These are phyloP conservation scores for Anomalospiza imberbis DNA, from an alignment of 2,797 vertebrate genomes.

Conservation along the genomic window DNA sequence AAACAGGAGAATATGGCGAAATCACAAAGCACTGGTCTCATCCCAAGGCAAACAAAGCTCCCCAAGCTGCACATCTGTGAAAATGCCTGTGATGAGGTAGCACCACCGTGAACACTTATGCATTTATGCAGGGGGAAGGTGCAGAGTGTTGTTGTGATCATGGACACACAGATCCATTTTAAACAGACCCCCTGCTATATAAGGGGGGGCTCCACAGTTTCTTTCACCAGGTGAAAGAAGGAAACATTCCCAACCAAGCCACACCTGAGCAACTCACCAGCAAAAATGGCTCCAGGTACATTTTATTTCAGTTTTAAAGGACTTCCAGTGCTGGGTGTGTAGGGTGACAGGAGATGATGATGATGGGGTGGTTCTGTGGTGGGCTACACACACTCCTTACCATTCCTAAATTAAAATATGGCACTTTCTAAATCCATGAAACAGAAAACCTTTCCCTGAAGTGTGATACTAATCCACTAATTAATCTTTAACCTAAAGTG, in stretches of 20 bases:
- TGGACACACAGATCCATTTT: constrained; percentile 32
- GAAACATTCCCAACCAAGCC: neutral
- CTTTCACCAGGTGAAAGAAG: neutral
- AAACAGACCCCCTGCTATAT: constrained; percentile 40
- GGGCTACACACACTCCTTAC: neutral
- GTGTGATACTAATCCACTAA: neutral
- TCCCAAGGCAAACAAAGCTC: neutral
- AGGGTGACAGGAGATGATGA: neutral
- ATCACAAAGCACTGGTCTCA: neutral
- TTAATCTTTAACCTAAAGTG: neutral
- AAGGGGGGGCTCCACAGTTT: neutral
- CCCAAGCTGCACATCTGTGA: neutral
- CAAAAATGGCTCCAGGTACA: constrained; percentile 65
- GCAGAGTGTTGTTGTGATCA: neutral
- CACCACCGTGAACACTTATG: neutral
- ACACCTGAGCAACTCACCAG: neutral
- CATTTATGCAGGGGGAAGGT: constrained; percentile 42
- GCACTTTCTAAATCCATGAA: neutral
- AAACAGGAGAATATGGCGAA: neutral
- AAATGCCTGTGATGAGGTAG: neutral
- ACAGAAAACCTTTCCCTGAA: neutral
- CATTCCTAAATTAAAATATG: neutral
- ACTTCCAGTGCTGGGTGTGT: neutral
- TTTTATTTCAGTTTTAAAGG: neutral
- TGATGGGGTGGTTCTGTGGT: neutral